A percentile compares a stretch with the other conserved stretches of the same genome.
These are phyloP conservation scores for Cisticola juncidis DNA, from an alignment of 2,113 vertebrate species.

Conservation along the genomic window DNA sequence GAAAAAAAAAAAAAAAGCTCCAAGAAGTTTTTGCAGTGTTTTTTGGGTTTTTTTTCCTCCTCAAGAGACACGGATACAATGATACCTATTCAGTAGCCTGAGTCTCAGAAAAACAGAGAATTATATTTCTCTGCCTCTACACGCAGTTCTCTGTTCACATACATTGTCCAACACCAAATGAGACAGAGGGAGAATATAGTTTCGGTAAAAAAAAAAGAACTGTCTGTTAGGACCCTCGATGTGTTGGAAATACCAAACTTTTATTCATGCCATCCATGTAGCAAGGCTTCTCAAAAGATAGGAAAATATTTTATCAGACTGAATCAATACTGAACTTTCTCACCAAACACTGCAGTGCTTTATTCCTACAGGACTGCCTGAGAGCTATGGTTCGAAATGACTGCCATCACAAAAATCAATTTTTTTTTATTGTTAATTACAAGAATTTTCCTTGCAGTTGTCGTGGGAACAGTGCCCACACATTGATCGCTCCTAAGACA, in stretches of 20 bases:
- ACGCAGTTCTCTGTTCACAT: not conserved
- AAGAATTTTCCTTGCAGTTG: not conserved
- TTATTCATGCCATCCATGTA: not conserved
- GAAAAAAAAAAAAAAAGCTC: not conserved
- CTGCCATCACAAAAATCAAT: not conserved
- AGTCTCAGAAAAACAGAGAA: conserved; percentile 28
- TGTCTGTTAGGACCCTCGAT: not conserved
- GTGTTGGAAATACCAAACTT: not conserved
- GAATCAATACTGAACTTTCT: conserved; percentile 22
- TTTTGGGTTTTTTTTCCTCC: not conserved
- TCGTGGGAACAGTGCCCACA: not conserved
- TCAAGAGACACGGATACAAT: conserved; percentile 10
- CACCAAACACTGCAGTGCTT: not conserved
- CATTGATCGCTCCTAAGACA: not conserved
- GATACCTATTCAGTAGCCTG: conserved; percentile 47
- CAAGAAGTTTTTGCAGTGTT: not conserved
- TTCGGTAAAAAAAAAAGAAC: not conserved
- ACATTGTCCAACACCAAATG: not conserved
- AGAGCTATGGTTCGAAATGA: not conserved
- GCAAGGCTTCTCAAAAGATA: not conserved
- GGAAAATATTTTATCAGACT: conserved; percentile 46
- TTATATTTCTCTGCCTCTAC: not conserved
- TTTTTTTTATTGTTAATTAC: not conserved
- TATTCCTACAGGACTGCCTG: not conserved
- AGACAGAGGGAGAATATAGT: not conserved